Evolutionary conservation across 2,797 vertebrate species (phyloP), one percentile per base, ranked within the genome.

Genomic region (Chloroceryle inda): DNA sequence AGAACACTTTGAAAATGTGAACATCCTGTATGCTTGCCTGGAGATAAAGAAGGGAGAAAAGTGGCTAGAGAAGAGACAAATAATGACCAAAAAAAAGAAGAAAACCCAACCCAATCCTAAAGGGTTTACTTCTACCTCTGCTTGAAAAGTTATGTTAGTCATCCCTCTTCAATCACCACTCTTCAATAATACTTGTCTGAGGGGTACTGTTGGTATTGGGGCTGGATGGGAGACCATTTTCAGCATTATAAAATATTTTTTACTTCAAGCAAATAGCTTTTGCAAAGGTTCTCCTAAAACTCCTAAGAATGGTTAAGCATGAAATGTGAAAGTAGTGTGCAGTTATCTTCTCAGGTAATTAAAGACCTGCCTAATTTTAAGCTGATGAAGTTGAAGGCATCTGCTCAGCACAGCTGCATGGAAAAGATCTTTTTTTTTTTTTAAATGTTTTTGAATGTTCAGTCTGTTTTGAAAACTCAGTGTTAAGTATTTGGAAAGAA

Each of bases 11-110:
- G 27, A 78, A 75, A 78, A 86, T 13, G 9, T 11, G 10, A 75
- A 35, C 1, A 3, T 63, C n/a, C 21, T 67, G 4, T 38, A 17
- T 0, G 0, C 26, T 71, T 74, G 31, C 17, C 53, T 74, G 35
- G 26, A 83, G 37, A 35, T 52, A 22, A 79, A 53, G 22, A 37
- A 74, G 2, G 19, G 10, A 85, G 33, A 49, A 71, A 10, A 69
- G 21, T 17, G 31, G 21, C 11, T 84, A 12, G 56, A 49, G 40
- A 85, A 58, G 23, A 59, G 21, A 55, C 3, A 64, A 4, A 47
- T 67, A 63, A 55, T 10, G 13, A 29, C 1, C 12, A 42, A 50
- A 42, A 27, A 64, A n/a, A n/a, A 31, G 26, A 5, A 58, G 37
- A 59, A 37, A 58, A 16, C 13, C 22, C 31, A 2, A 5, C 4